Conservation (phyloP, 2,113 vertebrate species). For the Onychostruthus taczanowskii region DNA sequence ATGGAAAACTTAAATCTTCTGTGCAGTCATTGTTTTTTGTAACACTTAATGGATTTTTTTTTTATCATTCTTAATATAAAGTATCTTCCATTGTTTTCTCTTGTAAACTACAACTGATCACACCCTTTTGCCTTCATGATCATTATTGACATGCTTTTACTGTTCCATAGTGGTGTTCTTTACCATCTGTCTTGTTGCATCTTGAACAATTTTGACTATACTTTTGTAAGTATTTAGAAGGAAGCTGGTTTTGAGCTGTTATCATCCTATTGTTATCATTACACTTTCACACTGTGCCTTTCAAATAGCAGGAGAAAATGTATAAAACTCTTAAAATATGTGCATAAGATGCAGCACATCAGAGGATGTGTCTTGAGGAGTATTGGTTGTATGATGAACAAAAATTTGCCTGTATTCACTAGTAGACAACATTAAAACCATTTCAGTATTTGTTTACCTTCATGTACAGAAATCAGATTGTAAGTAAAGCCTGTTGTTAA, state of each 20-base stretch:
- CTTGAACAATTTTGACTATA: neutral
- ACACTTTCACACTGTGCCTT: neutral
- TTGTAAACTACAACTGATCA: neutral
- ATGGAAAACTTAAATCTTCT: neutral
- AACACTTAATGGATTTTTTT: neutral
- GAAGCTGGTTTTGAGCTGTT: neutral
- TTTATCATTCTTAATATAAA: neutral
- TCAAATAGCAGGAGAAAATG: neutral
- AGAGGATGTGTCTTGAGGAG: neutral
- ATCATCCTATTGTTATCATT: rapidly evolving
- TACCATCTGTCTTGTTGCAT: no score
- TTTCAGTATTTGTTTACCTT: neutral
- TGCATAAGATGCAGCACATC: neutral
- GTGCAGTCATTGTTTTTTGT: neutral
- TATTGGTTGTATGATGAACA: neutral
- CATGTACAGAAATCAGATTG: neutral
- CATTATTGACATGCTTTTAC: neutral
- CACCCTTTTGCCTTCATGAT: neutral
- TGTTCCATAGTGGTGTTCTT: no score
- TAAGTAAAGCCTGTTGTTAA: neutral
- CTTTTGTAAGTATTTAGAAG: neutral
- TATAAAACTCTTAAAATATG: neutral
- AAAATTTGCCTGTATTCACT: neutral
- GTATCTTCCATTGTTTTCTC: neutral
- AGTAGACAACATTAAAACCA: neutral